A percentile compares a stretch with the other conserved stretches of the same genome.
Evolutionary conservation across 2,113 vertebrate species (phyloP).

Genomic region (Peromyscus californicus): DNA sequence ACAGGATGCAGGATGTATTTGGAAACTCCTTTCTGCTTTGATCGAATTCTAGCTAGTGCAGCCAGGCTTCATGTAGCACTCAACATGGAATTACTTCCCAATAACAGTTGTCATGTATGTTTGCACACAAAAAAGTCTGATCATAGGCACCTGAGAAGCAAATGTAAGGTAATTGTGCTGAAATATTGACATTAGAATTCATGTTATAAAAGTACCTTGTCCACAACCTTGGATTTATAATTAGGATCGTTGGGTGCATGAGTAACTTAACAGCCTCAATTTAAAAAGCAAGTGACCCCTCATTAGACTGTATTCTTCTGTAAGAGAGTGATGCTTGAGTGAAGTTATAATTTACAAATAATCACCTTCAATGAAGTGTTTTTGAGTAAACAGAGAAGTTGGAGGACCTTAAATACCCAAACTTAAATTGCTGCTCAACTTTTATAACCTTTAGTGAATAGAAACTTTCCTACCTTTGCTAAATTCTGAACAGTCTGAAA

Average conservation of each 20-base stretch:
- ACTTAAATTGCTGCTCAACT: not conserved
- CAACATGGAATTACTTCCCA: not conserved
- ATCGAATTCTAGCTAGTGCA: not conserved
- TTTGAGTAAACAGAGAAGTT: conserved; percentile 46
- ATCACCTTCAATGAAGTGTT: conserved; percentile 29
- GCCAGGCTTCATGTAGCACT: not conserved
- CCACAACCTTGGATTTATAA: not conserved
- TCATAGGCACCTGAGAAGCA: not conserved
- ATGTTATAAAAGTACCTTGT: not conserved
- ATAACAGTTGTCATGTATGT: not conserved
- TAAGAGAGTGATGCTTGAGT: not conserved
- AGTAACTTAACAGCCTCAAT: not conserved
- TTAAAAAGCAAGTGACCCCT: not conserved
- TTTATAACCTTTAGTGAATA: not conserved
- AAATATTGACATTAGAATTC: conserved; percentile 11
- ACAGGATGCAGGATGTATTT: not conserved
- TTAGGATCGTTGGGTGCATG: not conserved
- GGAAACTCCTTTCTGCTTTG: conserved; percentile 56
- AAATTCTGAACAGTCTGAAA: conserved; percentile 47
- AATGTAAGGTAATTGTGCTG: not conserved
- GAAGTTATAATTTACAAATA: conserved; percentile 31
- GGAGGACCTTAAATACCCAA: conserved; percentile 53
- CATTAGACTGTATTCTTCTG: conserved; percentile 21
- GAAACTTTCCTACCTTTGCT: conserved; percentile 14
- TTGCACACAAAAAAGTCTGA: conserved; percentile 12